Conservation (phyloP, 2,888 invertebrate genomes). For the Megalurothrips usitatus region DNA sequence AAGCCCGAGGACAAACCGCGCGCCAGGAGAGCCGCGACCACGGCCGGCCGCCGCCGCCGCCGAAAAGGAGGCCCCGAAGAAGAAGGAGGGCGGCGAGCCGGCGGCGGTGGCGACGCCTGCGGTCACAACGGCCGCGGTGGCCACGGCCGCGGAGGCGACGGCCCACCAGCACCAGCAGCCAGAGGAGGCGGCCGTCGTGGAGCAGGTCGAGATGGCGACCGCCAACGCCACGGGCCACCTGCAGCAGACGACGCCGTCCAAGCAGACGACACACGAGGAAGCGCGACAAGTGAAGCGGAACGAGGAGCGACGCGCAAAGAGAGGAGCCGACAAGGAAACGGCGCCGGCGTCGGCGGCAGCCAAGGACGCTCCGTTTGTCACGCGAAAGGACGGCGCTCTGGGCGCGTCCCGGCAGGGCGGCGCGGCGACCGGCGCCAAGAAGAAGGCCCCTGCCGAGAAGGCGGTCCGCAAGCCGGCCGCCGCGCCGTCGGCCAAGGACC, state of each 20-base stretch:
- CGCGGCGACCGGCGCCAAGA: background rate
- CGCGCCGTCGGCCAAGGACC: background rate
- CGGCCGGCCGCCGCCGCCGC: background rate
- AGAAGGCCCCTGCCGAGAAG: background rate
- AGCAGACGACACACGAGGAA: conserved; percentile 8
- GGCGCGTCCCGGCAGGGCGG: background rate
- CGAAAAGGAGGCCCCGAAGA: background rate
- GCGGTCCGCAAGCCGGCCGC: background rate
- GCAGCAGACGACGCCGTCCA: background rate
- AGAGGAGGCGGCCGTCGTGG: background rate
- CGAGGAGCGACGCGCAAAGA: background rate
- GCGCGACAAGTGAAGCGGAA: conserved; percentile 19
- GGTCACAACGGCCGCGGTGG: background rate
- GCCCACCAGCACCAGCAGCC: background rate
- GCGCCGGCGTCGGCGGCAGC: background rate
- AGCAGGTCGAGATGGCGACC: background rate
- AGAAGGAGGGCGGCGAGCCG: background rate
- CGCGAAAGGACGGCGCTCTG: background rate
- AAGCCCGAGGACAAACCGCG: background rate
- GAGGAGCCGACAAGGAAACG: background rate
- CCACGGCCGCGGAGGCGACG: background rate
- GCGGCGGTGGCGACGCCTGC: background rate
- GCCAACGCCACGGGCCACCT: conserved; percentile 8
- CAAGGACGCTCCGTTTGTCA: conserved; percentile 19
- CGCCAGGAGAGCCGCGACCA: background rate